Conservation (phyloP, 2,113 vertebrate species). For the Syngnathus floridae region DNA sequence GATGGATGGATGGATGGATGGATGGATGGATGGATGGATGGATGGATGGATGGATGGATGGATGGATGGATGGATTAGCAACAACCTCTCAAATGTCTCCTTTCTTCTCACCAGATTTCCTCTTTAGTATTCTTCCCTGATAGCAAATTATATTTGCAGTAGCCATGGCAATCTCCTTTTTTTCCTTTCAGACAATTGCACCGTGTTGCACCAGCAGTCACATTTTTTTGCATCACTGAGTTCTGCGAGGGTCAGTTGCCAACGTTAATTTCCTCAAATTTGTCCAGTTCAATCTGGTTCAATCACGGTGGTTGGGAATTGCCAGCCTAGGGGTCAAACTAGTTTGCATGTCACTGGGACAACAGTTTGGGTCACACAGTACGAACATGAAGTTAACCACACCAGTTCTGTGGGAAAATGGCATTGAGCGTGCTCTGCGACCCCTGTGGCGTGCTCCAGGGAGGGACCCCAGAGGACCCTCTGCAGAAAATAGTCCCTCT, state of each 20-base stretch:
- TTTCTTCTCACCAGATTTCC: neutral
- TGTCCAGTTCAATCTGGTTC: too few species aligned
- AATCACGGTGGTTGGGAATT: neutral
- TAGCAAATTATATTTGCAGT: neutral
- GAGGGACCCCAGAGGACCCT: conserved; percentile 38
- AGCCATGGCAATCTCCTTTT: too few species aligned
- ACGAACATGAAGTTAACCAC: conserved; percentile 43
- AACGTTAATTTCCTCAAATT: too few species aligned
- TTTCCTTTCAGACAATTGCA: neutral
- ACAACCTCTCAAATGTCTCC: neutral
- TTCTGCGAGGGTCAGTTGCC: too few species aligned
- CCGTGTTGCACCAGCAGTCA: neutral
- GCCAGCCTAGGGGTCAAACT: conserved; percentile 2
- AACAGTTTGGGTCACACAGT: conserved; percentile 45
- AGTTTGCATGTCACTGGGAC: conserved; percentile 32
- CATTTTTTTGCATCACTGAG: neutral
- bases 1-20: too few species aligned
- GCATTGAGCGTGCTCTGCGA: conserved; percentile 60
- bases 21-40: too few species aligned
- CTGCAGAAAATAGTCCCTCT: conserved; percentile 21
- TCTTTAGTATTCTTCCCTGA: neutral
- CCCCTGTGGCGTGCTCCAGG: conserved; percentile 51
- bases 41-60: too few species aligned
- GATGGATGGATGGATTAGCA: too few species aligned
- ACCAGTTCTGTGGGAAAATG: conserved; percentile 66